Evolutionary conservation across 1,140 invertebrate genomes (phyloP), one percentile per base, ranked within the genome.

Genomic region (Fragariocoptes setiger): DNA sequence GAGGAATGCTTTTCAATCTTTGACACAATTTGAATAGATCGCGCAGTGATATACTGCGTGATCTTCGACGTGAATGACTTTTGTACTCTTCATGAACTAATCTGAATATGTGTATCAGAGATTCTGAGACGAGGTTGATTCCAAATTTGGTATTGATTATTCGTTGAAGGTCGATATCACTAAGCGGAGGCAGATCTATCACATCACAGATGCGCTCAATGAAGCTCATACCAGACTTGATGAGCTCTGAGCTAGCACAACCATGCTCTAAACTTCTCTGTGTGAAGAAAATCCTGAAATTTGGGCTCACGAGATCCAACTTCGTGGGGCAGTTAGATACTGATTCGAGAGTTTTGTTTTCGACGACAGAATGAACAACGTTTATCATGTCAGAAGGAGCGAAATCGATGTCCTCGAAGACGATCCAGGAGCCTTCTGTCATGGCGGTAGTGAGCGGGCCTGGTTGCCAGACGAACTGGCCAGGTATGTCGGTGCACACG

Each of bases 391-490:
- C 92, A 52, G 77, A 67, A 4, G 76, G 74, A 12, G 83, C 85
- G 49, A 69, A 71, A 53, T 97, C 86, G 42, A 99, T 71, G 56
- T 97, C 90, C 65, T 99, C 90, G 31, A 99, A 55, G 1, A 97
- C 58, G 36, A 99, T 58, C 82, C 92, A 90, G 53, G 76, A 68
- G 0, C 83, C 83, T 51, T 73, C 63, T 45, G 68, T 64, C 3
- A 94, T 74, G 42, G 82, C 83, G 67, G 78, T 68, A 4, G 80
- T 79, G 19, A 92, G 56, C 40, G 79, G 70, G 35, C 90, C 90
- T 4, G 86, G 72, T 49, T 76, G 69, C 88, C 88, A 99, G 20
- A 85, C 57, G 62, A 99, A 99, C 59, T 97, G 79, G 25, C 88
- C 88, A 3, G 86, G 86, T 22, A 88, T 65, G 54, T 94, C 83